Evolutionary conservation across 64 coral and sea anemone species (phyloP), one percentile per base, ranked within the genome.

Genomic region (Dendronephthya gigantea): DNA sequence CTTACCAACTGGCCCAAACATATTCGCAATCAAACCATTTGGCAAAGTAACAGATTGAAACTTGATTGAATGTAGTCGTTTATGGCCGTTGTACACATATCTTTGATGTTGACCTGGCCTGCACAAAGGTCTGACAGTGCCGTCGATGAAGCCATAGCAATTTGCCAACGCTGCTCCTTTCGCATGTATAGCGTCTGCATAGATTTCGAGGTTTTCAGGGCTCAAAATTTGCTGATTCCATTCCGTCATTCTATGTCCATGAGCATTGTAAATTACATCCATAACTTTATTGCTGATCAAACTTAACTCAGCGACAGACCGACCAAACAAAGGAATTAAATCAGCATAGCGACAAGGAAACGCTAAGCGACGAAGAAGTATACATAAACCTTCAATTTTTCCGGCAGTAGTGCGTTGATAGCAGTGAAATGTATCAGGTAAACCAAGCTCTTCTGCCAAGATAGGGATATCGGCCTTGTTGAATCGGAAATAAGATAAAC

Each of bases 11-110:
- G 85, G 85, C 7, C 85, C 85, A 87, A 74, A 87, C 85, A 87
- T 50, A 87, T 87, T 87, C 74, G 85, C 85, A 74, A 87, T 87
- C 38, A 87, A 39, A 28, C 85, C 85, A 87, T 87, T 87, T 9
- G 85, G 85, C 62, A 87, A 87, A 15, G 85, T 72, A 70, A 87
- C 85, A 32, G 85, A 76, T 56, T 87, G 85, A 35, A 87, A 87
- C 39, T 74, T 87, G 1, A 87, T 23, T 7, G 85, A 33, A 33
- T 87, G 85, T 29, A 74, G 29, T 4, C 65, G 22, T 87, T 87
- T 87, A 17, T 87, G 85, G 23, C 85, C 85, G 47, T 87, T 87
- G 43, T 87, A 87, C 30, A 87, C 85, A 9, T 41, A 28, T 28
- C 65, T 37, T 49, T 87, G 65, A 4, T 39, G 85, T 30, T 70